Conservation (phyloP, 2,113 vertebrate genomes). For the Notechis scutatus region DNA sequence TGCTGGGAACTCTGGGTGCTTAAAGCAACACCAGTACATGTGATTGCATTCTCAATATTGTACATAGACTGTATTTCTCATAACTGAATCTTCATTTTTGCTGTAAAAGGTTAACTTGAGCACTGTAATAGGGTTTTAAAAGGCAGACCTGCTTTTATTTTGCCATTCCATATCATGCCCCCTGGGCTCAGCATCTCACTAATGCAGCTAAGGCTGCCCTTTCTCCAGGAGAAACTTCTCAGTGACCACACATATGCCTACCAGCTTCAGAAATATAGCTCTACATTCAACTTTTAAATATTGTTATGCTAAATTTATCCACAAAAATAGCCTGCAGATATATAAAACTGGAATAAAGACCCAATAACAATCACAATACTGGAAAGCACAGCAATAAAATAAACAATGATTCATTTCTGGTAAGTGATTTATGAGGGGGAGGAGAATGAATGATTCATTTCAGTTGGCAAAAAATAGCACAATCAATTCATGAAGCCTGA, state of each 20-base stretch:
- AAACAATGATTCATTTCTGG: slow-evolving; percentile 16
- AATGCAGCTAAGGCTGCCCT: neutral
- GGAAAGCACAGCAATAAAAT: neutral
- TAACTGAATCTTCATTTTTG: neutral
- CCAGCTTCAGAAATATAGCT: neutral
- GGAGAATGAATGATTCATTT: neutral
- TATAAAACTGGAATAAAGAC: neutral
- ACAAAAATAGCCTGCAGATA: neutral
- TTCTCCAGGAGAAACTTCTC: neutral
- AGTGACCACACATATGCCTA: neutral
- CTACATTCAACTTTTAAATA: neutral
- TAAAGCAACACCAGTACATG: neutral
- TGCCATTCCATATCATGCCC: neutral
- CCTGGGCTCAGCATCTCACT: neutral
- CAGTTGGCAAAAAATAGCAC: neutral
- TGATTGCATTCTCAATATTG: neutral
- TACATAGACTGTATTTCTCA: neutral
- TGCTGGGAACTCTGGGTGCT: neutral
- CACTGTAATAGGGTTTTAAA: neutral
- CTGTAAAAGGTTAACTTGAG: neutral
- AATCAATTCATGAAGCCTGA: neutral
- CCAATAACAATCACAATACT: neutral
- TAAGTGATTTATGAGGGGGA: slow-evolving; percentile 11
- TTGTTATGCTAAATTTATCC: neutral
- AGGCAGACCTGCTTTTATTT: neutral